Evolutionary conservation across 92 coral and sea anemone species (phyloP).

Genomic region (Pocillopora grandis): DNA sequence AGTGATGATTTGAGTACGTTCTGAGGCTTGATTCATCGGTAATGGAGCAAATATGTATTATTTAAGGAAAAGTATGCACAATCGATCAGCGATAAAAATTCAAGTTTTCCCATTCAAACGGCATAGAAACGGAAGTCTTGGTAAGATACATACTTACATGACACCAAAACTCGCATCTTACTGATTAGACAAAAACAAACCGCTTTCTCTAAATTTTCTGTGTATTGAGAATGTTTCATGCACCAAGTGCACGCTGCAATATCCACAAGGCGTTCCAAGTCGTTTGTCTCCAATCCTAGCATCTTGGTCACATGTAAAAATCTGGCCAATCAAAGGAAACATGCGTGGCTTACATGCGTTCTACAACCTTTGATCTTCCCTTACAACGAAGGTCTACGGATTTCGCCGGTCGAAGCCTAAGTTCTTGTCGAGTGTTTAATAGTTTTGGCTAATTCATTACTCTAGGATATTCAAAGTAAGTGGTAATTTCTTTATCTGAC

Average conservation of each 20-base stretch:
- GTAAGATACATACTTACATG: background rate
- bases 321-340: conserved; percentile 47
- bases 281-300: background rate
- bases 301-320: background rate
- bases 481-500: background rate
- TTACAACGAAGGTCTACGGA: conserved; percentile 13
- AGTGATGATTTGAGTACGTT: background rate
- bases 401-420: conserved; percentile 37
- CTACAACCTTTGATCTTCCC: conserved; percentile 30
- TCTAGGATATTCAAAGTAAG: conserved; percentile 29
- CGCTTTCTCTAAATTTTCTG: too few species aligned
- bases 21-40: background rate
- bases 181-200: too few species aligned
- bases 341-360: conserved; percentile 62
- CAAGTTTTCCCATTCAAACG: background rate
- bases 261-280: conserved; percentile 24
- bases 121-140: background rate
- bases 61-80: background rate
- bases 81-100: background rate
- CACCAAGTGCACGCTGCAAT: background rate
- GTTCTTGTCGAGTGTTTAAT: background rate
- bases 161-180: background rate
- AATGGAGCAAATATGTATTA: background rate
- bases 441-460: background rate
- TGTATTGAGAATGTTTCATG: background rate